These are phyloP conservation scores for Meghimatium bilineatum DNA, from an alignment of 2,888 invertebrate genomes.

Conservation along the genomic window DNA sequence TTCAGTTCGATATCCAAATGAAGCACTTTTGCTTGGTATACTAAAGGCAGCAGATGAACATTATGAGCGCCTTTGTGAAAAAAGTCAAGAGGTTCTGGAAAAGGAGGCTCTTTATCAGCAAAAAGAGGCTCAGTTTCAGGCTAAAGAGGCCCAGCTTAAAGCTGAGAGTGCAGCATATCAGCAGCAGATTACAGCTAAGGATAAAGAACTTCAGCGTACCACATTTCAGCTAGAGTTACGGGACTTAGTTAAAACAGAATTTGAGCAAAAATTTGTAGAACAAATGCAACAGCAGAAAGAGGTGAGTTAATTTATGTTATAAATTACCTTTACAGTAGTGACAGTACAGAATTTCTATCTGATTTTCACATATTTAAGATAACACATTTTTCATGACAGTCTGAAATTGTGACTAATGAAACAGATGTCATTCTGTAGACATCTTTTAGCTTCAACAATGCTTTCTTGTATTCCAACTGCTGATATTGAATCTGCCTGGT, in stretches of 20 bases:
- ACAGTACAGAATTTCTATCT: background rate
- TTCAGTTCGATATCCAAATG: conserved; percentile 47
- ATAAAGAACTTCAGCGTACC: conserved; percentile 33
- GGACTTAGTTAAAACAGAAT: conserved; percentile 37
- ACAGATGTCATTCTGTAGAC: too few relatives aligned
- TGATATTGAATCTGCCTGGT: too few relatives aligned
- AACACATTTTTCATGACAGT: too few relatives aligned
- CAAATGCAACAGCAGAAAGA: conserved; percentile 33
- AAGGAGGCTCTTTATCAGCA: conserved; percentile 12
- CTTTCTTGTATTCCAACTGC: too few relatives aligned
- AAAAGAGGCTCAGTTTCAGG: conserved; percentile 19
- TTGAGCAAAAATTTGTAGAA: conserved; percentile 37
- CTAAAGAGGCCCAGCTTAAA: conserved; percentile 36
- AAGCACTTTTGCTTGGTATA: conserved; percentile 45
- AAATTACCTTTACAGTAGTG: background rate
- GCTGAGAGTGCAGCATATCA: conserved; percentile 22
- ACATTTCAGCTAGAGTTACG: conserved; percentile 38
- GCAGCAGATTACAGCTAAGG: conserved; percentile 27
- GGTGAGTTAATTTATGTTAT: background rate
- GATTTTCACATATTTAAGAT: too few relatives aligned
- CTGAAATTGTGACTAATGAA: too few relatives aligned
- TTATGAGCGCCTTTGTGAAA: conserved; percentile 43
- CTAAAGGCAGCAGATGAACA: conserved; percentile 52
- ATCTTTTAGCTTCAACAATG: too few relatives aligned
- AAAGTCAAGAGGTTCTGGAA: conserved; percentile 48